These are phyloP conservation scores for Timema podura DNA, from an alignment of 2,888 invertebrate genomes.

Conservation along the genomic window DNA sequence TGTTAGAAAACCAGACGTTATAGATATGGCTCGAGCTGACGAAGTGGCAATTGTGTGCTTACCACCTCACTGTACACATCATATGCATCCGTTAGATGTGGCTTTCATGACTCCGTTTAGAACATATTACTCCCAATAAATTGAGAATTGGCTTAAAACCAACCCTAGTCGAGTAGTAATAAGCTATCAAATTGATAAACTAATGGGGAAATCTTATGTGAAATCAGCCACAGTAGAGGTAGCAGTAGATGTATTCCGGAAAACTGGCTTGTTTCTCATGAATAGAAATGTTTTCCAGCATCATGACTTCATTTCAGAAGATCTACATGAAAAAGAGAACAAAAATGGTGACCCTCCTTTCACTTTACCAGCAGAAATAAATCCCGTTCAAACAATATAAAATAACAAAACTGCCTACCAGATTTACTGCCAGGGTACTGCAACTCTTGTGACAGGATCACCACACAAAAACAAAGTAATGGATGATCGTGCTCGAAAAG, in stretches of 20 bases:
- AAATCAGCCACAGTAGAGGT: constrained; percentile 1
- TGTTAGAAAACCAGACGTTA: no score
- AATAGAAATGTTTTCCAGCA: background rate
- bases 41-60: constrained; percentile 24
- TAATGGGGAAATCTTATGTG: background rate
- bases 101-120: constrained; percentile 31
- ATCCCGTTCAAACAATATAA: no score
- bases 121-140: constrained; percentile 18
- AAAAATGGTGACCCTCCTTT: no score
- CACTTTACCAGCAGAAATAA: no score
- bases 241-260: constrained; percentile 12
- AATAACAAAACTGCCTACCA: no score
- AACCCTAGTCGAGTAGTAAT: constrained; percentile 5
- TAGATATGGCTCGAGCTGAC: constrained; percentile 1
- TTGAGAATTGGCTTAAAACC: constrained; percentile 8
- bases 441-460: no score
- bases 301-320: no score
- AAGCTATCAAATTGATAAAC: background rate
- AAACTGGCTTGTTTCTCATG: constrained; percentile 14
- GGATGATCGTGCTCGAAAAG: no score
- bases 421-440: no score
- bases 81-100: constrained; percentile 31
- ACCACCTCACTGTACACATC: constrained; percentile 29
- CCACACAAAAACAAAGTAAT: no score
- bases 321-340: no score